A percentile compares a stretch with the other conserved stretches of the same genome.
These are phyloP conservation scores for cattle (Bos taurus) DNA, from an alignment of 2,113 vertebrate genomes.

Conservation along the genomic window DNA sequence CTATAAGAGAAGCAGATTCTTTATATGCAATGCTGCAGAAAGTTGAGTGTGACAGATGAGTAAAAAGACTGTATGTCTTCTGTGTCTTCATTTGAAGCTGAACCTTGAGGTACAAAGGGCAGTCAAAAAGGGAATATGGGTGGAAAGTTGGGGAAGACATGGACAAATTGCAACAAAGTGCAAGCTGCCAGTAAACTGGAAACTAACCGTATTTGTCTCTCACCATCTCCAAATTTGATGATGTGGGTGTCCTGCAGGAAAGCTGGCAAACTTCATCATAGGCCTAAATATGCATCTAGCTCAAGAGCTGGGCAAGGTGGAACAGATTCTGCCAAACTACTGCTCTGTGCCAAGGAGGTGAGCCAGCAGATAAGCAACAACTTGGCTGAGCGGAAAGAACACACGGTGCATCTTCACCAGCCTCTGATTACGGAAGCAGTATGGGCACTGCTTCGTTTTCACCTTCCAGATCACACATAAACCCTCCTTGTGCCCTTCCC, in stretches of 20 bases:
- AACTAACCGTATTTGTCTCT: background rate
- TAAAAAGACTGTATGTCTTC: background rate
- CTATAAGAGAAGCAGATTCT: background rate
- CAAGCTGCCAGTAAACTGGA: background rate
- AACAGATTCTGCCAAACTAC: background rate
- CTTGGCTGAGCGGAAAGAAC: background rate
- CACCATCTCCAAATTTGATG: background rate
- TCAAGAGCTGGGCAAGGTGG: background rate
- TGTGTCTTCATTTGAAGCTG: background rate
- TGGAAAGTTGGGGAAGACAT: no score
- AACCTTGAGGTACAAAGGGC: background rate
- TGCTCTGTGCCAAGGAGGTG: background rate
- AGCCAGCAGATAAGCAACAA: background rate
- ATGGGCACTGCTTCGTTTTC: background rate
- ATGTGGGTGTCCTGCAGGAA: background rate
- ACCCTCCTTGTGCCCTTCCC: background rate
- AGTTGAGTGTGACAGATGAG: background rate
- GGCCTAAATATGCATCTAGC: background rate
- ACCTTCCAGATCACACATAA: background rate
- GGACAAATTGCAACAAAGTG: background rate
- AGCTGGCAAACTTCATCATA: background rate
- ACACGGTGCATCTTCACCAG: background rate
- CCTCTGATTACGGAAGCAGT: background rate
- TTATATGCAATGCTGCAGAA: background rate
- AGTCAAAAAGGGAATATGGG: background rate